Evolutionary conservation across 2,888 invertebrate species (phyloP), one percentile per base, ranked within the genome.

Genomic region (Ryuthela nishihirai): DNA sequence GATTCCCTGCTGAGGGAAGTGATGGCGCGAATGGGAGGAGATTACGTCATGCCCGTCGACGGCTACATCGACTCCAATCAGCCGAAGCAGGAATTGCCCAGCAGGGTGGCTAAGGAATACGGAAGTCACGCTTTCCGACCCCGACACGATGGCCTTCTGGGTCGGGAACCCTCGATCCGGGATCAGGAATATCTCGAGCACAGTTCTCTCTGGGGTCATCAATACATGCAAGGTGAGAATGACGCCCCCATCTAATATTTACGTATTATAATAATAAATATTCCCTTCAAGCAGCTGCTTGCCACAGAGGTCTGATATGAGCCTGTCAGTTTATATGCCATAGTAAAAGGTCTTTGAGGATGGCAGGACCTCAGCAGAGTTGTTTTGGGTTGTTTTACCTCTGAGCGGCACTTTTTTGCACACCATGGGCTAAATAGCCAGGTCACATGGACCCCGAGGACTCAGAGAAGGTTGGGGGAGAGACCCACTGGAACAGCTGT

Each of bases 171-270:
- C 6, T 67, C 67, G 15, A 64, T 89, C 61, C 81, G 93, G 23
- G 92, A 92, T 74, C 88, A 88, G 69, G 92, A 93, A 72, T 91
- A 86, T 71, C 71, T 92, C 68, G 87, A 87, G 71, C 92, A 92
- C 74, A 88, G 85, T 68, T 81, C 84, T 4, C 76, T 85, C 15
- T 84, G 84, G 82, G 85, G 86, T 2, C 87, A 86, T 72, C 72
- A 69, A 68, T 76, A 66, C 71, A 74, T 64, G 66, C 69, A 63
- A 70, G 73, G 64, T 68, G 74, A 73, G 59, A 35, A 40, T 4
- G 38, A 44, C 3, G 6, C n/a, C 32, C 3, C 12, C 1, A 26
- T 15, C 17, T 3, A 15, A 7, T 18, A 23, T 10, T 25, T 20
- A 21, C 44, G 24, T 9, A n/a, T 17, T 12, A 21, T 21, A 32